Percentiles rank a stretch among this genome's conserved stretches.
These are phyloP conservation scores for Halocynthia roretzi DNA, from an alignment of 23 tunicate genomes.

Conservation along the genomic window DNA sequence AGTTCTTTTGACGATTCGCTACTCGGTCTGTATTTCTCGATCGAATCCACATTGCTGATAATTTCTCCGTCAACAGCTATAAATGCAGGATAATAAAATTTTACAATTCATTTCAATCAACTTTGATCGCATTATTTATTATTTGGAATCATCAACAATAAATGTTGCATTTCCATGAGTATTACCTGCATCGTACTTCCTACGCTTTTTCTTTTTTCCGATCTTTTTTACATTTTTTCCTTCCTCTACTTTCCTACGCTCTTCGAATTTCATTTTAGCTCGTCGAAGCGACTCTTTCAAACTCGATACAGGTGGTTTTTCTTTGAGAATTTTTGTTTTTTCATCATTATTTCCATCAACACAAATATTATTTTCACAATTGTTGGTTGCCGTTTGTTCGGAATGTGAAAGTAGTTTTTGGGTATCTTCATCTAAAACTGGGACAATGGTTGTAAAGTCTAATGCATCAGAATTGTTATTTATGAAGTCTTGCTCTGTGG, in stretches of 20 bases:
- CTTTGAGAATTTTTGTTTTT: not conserved
- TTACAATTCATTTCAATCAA: not conserved
- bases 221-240: not conserved
- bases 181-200: not conserved
- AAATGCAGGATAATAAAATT: not conserved
- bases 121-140: not conserved
- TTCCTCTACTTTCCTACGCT: slow-evolving; percentile 9
- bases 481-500: too few relatives aligned
- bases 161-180: not conserved
- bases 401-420: too few relatives aligned
- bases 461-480: too few relatives aligned
- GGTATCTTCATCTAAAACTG: too few relatives aligned
- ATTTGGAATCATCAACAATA: not conserved
- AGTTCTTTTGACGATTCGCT: slow-evolving; percentile 4
- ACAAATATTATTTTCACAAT: too few relatives aligned
- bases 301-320: slow-evolving; percentile 16
- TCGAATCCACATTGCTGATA: slow-evolving; percentile 44
- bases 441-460: too few relatives aligned
- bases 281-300: slow-evolving; percentile 41
- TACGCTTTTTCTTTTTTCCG: slow-evolving; percentile 11
- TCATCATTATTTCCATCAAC: not conserved
- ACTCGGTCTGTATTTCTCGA: slow-evolving; percentile 25
- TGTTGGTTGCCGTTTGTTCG: not conserved
- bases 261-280: slow-evolving; percentile 45
- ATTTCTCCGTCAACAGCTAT: slow-evolving; percentile 71